Evolutionary conservation across 1,140 invertebrate species (phyloP), one percentile per base, ranked within the genome.

Genomic region (Drosophila erecta): DNA sequence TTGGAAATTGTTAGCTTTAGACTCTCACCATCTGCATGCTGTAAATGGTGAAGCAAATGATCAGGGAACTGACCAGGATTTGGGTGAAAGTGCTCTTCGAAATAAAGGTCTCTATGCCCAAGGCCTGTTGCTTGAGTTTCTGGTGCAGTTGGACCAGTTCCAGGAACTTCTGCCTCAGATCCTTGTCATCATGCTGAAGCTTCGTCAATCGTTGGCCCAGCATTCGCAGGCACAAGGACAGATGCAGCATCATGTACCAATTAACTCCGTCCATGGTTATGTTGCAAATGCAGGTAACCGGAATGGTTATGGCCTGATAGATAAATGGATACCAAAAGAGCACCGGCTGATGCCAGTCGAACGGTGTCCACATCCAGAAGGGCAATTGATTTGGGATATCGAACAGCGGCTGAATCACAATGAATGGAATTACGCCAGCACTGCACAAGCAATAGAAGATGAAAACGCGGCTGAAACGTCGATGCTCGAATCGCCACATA

Each of bases 161-260:
- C 22, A 81, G 4, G 33, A 81, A 76, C 15, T 61, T 40, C 1
- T 41, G 7, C 1, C 5, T 11, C 5, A 81, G 41, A 8, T 47
- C 11, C 7, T 17, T 3, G 15, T 47, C 61, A 2, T n/a, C 12
- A 30, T 17, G 38, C 6, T 8, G 41, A 1, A 55, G 24, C 0
- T 2, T 30, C 22, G 30, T 55, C 35, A 90, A 65, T 17, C 86
- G 79, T 12, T 71, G 47, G 0, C 84, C 85, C 44, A 90, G 20
- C 46, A 89, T 41, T n/a, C 65, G 41, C 14, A 90, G 47, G 6
- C 73, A 65, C 0, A 85, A 51, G 1, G 86, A 80, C 3, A 89
- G 30, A 44, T 90, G 75, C 10, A 81, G 41, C 57, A 90, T 74
- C n/a, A 85, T 49, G 69, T 89, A 90, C 38, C 84, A 89, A 17